phyloP scores from a whole-genome alignment of 2,113 vertebrate species.

The Ivindomyrus marchei region DNA sequence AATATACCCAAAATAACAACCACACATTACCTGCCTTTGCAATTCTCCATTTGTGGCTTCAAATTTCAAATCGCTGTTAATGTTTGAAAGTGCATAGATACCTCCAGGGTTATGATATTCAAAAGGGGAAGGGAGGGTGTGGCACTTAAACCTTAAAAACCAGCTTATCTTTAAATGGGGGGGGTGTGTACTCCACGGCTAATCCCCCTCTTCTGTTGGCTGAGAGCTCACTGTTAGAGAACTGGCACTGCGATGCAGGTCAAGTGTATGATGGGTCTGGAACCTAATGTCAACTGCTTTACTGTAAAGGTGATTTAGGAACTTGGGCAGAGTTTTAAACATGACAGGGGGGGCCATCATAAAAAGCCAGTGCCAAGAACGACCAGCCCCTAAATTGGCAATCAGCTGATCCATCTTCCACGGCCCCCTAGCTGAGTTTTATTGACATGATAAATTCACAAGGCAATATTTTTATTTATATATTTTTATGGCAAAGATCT shows the following conservation, averaged over 20 bases:
- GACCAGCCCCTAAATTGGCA: background rate
- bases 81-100: background rate
- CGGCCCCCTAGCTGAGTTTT: background rate
- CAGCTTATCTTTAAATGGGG: background rate
- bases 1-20: background rate
- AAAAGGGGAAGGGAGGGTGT: background rate
- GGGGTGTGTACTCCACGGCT: background rate
- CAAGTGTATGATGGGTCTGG: background rate
- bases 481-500: background rate
- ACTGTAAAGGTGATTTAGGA: slow-evolving; percentile 10
- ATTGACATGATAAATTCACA: slow-evolving; percentile 4
- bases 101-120: background rate
- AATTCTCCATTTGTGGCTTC: background rate
- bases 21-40: background rate
- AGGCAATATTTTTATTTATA: background rate
- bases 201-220: background rate
- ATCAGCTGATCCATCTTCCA: background rate
- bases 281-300: background rate
- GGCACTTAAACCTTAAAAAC: background rate
- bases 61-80: background rate
- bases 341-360: background rate
- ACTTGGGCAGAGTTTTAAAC: background rate
- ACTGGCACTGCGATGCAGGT: background rate
- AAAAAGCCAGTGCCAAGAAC: background rate
- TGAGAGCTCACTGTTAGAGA: background rate